These are phyloP conservation scores for Sipha flava DNA, from an alignment of 1,140 invertebrate species.

Conservation along the genomic window DNA sequence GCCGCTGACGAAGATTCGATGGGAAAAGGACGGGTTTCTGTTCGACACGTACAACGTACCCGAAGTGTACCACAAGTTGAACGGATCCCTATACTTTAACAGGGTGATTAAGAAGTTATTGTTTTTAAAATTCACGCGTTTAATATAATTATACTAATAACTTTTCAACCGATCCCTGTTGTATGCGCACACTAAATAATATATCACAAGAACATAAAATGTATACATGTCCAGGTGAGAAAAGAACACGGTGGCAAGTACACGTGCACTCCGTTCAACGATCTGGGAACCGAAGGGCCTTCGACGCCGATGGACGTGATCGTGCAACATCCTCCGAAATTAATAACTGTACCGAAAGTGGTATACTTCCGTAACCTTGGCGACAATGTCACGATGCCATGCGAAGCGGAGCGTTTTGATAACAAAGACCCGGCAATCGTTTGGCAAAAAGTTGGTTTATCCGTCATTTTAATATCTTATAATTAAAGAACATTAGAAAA, in stretches of 20 bases:
- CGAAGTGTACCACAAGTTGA: slow-evolving; percentile 73
- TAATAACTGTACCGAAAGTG: slow-evolving; percentile 65
- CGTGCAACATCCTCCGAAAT: slow-evolving; percentile 74
- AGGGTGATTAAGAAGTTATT: slow-evolving; percentile 45
- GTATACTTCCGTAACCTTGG: slow-evolving; percentile 74
- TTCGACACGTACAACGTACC: slow-evolving; percentile 85
- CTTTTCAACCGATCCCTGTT: too few relatives aligned
- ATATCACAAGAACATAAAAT: slow-evolving; percentile 33
- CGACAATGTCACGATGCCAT: slow-evolving; percentile 71
- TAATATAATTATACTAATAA: too few relatives aligned
- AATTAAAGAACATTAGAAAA: too few relatives aligned
- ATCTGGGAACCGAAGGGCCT: slow-evolving; percentile 72
- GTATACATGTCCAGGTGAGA: slow-evolving; percentile 51
- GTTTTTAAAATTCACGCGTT: not conserved
- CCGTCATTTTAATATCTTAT: not conserved
- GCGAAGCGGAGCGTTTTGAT: slow-evolving; percentile 65
- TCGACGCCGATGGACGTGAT: slow-evolving; percentile 79
- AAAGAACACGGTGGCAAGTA: slow-evolving; percentile 72
- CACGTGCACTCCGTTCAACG: slow-evolving; percentile 85
- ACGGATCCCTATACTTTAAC: slow-evolving; percentile 78
- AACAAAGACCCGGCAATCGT: slow-evolving; percentile 52
- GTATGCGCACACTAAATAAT: too few relatives aligned
- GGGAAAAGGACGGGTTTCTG: slow-evolving; percentile 88
- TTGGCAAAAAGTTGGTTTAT: slow-evolving; percentile 70
- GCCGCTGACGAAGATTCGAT: slow-evolving; percentile 79